A percentile compares a stretch with the other conserved stretches of the same genome.
Conservation (phyloP, 2,888 invertebrate species). For the Digitonthophagus gazella region DNA sequence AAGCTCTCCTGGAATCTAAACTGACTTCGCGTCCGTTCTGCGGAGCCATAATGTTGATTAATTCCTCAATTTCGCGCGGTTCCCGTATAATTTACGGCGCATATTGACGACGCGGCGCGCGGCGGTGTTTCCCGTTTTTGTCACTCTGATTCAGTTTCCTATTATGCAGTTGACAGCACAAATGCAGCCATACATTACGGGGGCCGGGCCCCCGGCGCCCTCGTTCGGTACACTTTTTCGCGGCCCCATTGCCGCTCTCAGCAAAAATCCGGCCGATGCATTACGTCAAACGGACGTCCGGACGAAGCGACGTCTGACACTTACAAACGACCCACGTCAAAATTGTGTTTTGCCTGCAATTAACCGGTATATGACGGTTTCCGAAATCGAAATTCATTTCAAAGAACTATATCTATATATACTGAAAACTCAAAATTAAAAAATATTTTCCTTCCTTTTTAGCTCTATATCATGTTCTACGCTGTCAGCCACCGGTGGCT, state of each 20-base stretch:
- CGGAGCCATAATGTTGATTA: conserved; percentile 23
- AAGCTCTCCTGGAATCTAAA: not conserved
- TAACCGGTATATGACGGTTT: not conserved
- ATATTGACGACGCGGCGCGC: conserved; percentile 26
- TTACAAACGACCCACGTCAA: not conserved
- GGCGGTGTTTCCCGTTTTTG: conserved; percentile 28
- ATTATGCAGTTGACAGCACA: conserved; percentile 26
- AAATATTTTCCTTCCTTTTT: too few relatives aligned
- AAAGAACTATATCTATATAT: not conserved
- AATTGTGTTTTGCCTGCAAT: not conserved
- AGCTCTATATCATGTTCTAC: too few relatives aligned
- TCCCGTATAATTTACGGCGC: conserved; percentile 24
- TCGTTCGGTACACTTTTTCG: not conserved
- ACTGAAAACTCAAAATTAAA: too few relatives aligned
- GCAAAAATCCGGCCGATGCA: conserved; percentile 13
- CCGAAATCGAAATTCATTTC: not conserved
- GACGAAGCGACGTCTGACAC: not conserved
- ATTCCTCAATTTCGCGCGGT: conserved; percentile 24
- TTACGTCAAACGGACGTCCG: conserved; percentile 7
- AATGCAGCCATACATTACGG: conserved; percentile 24
- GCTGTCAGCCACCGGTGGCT: too few relatives aligned
- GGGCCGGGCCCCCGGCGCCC: not conserved
- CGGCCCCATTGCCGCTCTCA: conserved; percentile 3
- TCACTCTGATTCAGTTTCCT: conserved; percentile 26
- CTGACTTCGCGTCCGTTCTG: not conserved